A percentile compares a stretch with the other conserved stretches of the same genome.
These are phyloP conservation scores for Mustela nigripes DNA, from an alignment of 2,113 vertebrate genomes.

Conservation along the genomic window DNA sequence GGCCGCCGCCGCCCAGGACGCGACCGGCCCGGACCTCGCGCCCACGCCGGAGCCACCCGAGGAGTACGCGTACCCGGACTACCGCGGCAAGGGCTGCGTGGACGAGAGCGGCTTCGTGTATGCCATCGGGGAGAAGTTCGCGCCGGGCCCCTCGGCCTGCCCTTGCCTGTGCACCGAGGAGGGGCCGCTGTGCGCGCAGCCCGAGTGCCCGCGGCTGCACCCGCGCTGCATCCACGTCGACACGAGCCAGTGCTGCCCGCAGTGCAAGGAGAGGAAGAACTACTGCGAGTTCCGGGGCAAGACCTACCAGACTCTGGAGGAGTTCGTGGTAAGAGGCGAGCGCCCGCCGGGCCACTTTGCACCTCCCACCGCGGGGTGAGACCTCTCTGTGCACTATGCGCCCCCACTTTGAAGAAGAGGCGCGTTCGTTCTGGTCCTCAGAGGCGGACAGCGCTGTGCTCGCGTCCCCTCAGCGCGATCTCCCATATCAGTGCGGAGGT, in stretches of 20 bases:
- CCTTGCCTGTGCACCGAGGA: slow-evolving; percentile 99
- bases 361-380: not conserved
- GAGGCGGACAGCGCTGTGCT: not conserved
- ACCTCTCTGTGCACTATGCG: not conserved
- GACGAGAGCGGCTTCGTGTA: slow-evolving; percentile 99
- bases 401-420: not conserved
- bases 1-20: slow-evolving; percentile 89
- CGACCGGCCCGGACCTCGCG: slow-evolving; percentile 88
- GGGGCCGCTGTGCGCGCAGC: slow-evolving; percentile 96
- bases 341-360: not conserved
- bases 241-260: slow-evolving; percentile 98
- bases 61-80: slow-evolving; percentile 98
- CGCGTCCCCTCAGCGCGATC: slow-evolving; percentile 5
- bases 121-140: slow-evolving; percentile 97
- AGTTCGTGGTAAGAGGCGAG: slow-evolving; percentile 95
- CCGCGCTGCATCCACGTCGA: slow-evolving; percentile 97
- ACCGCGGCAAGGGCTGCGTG: slow-evolving; percentile 98
- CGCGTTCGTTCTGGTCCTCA: not conserved
- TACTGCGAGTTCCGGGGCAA: slow-evolving; percentile 98
- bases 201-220: slow-evolving; percentile 97
- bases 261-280: slow-evolving; percentile 97
- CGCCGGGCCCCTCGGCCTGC: slow-evolving; percentile 96
- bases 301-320: slow-evolving; percentile 95
- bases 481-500: not conserved
- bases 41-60: slow-evolving; percentile 92